These are phyloP conservation scores for Drosophila virilis DNA, from an alignment of 1,140 invertebrate genomes.

Conservation along the genomic window DNA sequence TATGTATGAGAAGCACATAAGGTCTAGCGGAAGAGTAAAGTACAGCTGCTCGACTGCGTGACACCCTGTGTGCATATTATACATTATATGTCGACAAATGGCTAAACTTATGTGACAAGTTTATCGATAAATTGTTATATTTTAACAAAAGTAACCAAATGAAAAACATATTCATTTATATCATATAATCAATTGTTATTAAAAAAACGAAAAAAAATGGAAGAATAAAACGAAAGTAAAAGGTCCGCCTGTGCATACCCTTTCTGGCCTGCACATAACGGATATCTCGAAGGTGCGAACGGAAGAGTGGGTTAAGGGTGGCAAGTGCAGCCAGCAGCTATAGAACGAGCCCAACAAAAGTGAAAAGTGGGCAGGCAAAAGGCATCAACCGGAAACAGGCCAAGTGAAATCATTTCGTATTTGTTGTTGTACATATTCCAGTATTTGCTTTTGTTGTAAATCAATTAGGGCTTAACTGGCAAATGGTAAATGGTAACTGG, in stretches of 20 bases:
- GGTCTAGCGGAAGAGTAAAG: neutral
- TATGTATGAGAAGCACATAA: conserved; percentile 21
- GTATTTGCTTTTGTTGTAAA: conserved; percentile 40
- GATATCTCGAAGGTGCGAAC: conserved; percentile 1
- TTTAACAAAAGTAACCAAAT: too few relatives aligned
- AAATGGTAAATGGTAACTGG: conserved; percentile 5
- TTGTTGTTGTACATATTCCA: conserved; percentile 51
- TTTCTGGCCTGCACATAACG: neutral
- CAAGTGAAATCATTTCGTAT: conserved; percentile 52
- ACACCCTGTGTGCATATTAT: neutral
- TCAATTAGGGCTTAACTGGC: conserved; percentile 47
- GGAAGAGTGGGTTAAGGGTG: neutral
- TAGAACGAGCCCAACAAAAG: conserved; percentile 35
- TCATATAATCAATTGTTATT: too few relatives aligned
- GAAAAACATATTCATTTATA: too few relatives aligned
- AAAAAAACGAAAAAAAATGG: too few relatives aligned
- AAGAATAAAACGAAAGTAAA: too few relatives aligned
- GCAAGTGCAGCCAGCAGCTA: conserved; percentile 31
- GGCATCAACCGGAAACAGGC: conserved; percentile 33
- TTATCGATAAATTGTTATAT: too few relatives aligned
- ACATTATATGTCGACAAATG: too few relatives aligned
- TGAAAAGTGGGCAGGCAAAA: conserved; percentile 22
- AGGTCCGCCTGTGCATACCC: neutral
- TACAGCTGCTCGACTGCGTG: neutral
- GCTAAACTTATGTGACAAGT: too few relatives aligned